Evolutionary conservation across 2,113 vertebrate genomes (phyloP).

Genomic region (Siphamia tubifer): DNA sequence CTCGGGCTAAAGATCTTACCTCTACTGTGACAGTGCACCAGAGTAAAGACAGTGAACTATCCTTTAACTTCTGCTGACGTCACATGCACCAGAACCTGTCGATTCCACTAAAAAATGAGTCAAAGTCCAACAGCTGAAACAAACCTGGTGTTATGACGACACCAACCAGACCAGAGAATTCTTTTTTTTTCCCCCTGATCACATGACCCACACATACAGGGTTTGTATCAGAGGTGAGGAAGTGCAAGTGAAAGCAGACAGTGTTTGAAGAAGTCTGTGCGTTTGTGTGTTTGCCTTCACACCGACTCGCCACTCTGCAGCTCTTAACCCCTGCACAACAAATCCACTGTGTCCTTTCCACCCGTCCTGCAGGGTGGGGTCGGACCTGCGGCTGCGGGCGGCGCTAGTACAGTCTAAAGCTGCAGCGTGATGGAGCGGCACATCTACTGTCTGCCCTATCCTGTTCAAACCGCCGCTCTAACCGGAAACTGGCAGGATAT

Average conservation of each 20-base stretch:
- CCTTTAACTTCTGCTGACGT: too few relatives aligned
- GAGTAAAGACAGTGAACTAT: too few relatives aligned
- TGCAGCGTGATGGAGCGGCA: constrained; percentile 5
- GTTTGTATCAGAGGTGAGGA: neutral
- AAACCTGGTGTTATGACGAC: neutral
- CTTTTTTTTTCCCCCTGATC: neutral
- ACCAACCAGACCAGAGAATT: neutral
- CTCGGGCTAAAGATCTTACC: too few relatives aligned
- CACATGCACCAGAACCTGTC: too few relatives aligned
- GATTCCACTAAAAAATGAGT: too few relatives aligned
- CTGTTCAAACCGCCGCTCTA: neutral
- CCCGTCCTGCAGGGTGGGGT: constrained; percentile 36
- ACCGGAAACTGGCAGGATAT: constrained; percentile 18
- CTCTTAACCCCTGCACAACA: constrained; percentile 38
- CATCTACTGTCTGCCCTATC: neutral
- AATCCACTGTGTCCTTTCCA: constrained; percentile 36
- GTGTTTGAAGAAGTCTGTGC: neutral
- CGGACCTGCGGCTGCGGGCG: constrained; percentile 4
- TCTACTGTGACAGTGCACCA: too few relatives aligned
- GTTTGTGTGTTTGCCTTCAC: constrained; percentile 24
- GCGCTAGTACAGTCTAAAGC: constrained; percentile 12
- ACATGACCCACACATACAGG: constrained; percentile 11
- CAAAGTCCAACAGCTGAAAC: too few relatives aligned
- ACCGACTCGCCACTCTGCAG: neutral
- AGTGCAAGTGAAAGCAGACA: constrained; percentile 30